Percentiles rank a stretch among this genome's conserved stretches.
Evolutionary conservation across 2,888 invertebrate genomes (phyloP).

Genomic region (Harpalus rubripes): DNA sequence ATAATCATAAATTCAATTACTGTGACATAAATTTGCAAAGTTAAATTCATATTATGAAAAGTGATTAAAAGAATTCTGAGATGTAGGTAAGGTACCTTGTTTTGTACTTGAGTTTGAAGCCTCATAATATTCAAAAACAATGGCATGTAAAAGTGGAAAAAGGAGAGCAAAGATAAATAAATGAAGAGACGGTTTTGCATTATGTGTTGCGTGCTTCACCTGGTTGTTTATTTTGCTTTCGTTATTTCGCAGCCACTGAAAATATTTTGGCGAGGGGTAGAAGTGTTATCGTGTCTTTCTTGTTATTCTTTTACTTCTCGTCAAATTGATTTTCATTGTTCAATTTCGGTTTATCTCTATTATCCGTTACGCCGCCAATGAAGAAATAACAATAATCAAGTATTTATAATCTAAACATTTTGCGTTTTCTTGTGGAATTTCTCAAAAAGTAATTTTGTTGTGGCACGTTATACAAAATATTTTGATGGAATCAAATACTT

Average conservation of each 20-base stretch:
- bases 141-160: background rate
- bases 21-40: too few relatives aligned
- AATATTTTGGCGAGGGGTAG: slow-evolving; percentile 39
- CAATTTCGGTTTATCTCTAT: slow-evolving; percentile 54
- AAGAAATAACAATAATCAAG: slow-evolving; percentile 50
- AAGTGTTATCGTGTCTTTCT: slow-evolving; percentile 49
- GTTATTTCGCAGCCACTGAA: slow-evolving; percentile 44
- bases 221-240: slow-evolving; percentile 37
- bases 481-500: background rate
- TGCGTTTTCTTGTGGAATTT: background rate
- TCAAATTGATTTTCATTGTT: slow-evolving; percentile 64
- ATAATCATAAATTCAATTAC: too few relatives aligned
- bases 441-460: background rate
- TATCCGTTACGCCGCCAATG: slow-evolving; percentile 23
- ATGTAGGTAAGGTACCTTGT: background rate
- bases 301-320: slow-evolving; percentile 61
- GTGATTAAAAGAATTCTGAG: background rate
- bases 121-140: background rate
- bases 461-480: background rate
- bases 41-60: too few relatives aligned
- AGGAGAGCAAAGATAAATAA: slow-evolving; percentile 25
- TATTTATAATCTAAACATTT: slow-evolving; percentile 6
- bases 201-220: slow-evolving; percentile 28
- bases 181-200: background rate
- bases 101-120: background rate